Conservation (phyloP, 2,113 vertebrate species). For the Thomomys bottae region DNA sequence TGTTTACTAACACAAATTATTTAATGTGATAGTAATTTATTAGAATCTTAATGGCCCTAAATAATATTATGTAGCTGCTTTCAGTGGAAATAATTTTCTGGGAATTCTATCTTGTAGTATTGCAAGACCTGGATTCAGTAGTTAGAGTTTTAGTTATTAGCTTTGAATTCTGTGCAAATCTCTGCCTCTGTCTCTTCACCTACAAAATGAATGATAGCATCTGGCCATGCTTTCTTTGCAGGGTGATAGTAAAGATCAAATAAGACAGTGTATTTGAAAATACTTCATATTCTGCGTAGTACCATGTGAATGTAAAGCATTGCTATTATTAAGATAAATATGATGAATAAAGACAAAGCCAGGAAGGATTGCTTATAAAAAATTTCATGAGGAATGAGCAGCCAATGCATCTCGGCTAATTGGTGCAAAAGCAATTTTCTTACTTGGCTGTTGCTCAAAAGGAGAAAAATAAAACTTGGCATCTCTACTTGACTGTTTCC, state of each 20-base stretch:
- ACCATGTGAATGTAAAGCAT: not conserved
- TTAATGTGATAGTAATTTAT: constrained; percentile 34
- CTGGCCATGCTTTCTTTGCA: not conserved
- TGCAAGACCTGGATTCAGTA: not conserved
- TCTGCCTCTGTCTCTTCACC: not conserved
- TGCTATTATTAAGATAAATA: not conserved
- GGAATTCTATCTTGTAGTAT: not conserved
- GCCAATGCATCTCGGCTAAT: not conserved
- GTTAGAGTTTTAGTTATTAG: not conserved
- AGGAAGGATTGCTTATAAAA: not conserved
- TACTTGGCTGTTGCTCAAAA: constrained; percentile 35
- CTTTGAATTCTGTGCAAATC: not conserved
- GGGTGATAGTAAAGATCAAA: not conserved
- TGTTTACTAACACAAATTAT: not conserved
- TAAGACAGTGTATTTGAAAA: not conserved
- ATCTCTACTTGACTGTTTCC: not conserved
- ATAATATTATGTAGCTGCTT: not conserved
- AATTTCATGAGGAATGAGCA: not conserved
- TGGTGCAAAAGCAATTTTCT: constrained; percentile 1
- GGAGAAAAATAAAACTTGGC: not conserved
- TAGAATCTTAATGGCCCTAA: not conserved
- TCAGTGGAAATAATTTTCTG: not conserved
- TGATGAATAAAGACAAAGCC: constrained; percentile 18
- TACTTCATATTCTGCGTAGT: not conserved
- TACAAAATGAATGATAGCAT: not conserved